Evolutionary conservation across 1,140 invertebrate species (phyloP).

Genomic region (Cydia splendana): DNA sequence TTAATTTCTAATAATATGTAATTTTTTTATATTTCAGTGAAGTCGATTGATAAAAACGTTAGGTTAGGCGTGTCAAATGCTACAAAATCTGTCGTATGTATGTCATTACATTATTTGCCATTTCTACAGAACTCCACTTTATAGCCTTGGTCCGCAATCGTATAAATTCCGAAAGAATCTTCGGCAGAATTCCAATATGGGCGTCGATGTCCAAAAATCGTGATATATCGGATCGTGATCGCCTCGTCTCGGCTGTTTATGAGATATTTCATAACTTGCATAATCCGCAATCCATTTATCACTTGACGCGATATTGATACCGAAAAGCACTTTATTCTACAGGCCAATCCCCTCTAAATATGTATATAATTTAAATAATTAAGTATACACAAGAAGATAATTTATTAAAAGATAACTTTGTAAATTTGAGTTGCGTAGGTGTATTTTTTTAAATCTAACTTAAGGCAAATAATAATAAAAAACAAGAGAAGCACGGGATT

Average conservation of each 20-base stretch:
- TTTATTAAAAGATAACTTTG: too few species aligned
- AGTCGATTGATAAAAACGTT: too few species aligned
- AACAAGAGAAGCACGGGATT: too few species aligned
- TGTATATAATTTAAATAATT: too few species aligned
- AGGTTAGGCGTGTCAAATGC: too few species aligned
- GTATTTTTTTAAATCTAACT: too few species aligned
- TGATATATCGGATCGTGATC: constrained; percentile 71
- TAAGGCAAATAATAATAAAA: too few species aligned
- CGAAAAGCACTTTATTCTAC: constrained; percentile 29
- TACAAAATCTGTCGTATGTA: too few species aligned
- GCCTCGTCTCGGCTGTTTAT: constrained; percentile 67
- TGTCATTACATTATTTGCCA: background rate
- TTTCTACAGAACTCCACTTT: background rate
- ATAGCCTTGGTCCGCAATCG: constrained; percentile 59
- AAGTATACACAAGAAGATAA: background rate
- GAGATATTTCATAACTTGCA: constrained; percentile 76
- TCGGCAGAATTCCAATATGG: constrained; percentile 75
- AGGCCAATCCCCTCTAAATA: background rate
- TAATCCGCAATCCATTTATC: constrained; percentile 64
- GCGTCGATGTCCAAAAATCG: constrained; percentile 72
- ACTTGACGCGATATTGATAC: constrained; percentile 43
- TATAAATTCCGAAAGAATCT: constrained; percentile 73
- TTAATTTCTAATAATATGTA: too few species aligned
- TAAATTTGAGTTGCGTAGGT: too few species aligned
- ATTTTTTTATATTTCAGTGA: too few species aligned